phyloP scores from a whole-genome alignment of 2,888 invertebrate species.

The Tipula vernalis region DNA sequence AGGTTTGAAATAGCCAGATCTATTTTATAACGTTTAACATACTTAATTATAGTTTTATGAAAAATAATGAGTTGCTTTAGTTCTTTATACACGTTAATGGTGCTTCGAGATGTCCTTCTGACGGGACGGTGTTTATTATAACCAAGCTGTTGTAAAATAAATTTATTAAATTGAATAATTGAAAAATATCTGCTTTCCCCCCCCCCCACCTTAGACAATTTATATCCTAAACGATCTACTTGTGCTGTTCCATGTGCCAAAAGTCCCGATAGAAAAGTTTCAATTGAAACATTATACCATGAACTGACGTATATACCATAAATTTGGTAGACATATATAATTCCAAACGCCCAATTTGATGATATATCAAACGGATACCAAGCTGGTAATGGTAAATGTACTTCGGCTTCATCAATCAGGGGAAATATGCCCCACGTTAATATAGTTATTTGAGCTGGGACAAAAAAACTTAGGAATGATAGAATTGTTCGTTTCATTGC shows the following conservation, averaged over 20 bases:
- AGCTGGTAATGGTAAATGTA: not conserved
- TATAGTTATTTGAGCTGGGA: not conserved
- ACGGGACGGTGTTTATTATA: not conserved
- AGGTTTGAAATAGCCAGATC: not conserved
- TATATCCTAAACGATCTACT: not conserved
- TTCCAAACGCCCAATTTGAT: not conserved
- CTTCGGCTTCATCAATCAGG: not conserved
- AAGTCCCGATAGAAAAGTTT: not conserved
- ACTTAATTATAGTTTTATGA: not conserved
- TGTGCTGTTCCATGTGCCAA: not conserved
- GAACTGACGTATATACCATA: not conserved
- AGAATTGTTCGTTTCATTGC: not conserved
- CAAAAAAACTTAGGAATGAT: not conserved
- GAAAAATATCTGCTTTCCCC: not conserved
- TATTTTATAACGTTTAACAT: not conserved
- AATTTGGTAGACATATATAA: not conserved
- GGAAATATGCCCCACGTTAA: not conserved
- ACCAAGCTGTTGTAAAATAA: not conserved
- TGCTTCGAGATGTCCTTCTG: not conserved
- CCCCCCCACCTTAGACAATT: not conserved
- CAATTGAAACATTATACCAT: not conserved
- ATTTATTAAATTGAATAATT: not conserved
- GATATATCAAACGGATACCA: not conserved
- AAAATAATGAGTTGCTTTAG: not conserved
- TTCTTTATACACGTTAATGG: not conserved